Evolutionary conservation across 2,113 vertebrate species (phyloP), one percentile per base, ranked within the genome.

Genomic region (Anhinga rufa): DNA sequence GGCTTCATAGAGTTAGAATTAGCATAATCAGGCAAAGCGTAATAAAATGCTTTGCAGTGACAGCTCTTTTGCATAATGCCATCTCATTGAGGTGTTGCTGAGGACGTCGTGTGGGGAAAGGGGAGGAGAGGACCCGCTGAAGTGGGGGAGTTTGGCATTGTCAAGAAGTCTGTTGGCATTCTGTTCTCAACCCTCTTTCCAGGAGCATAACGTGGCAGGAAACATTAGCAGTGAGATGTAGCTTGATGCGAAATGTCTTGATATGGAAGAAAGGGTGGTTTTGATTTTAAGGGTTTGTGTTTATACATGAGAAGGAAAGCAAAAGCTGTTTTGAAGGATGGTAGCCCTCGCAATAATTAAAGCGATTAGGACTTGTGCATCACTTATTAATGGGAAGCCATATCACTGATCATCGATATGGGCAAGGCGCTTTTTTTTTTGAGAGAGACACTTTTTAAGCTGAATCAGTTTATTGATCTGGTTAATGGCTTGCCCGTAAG

Each of bases 11-110:
- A 82, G 87, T 55, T 42, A 54, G 81, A 86, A 94, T 94, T 93
- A 71, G 84, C 93, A 95, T 93, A 58, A 94, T 85, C 92, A 79
- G 81, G 84, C 72, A 78, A 58, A 91, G 95, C 87, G 34, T 40
- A 75, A 87, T 62, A 26, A 93, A 87, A 61, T 2, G 46, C 68
- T 92, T 52, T 34, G 68, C 77, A 31, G 64, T 8, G 58, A 15
- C 9, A 51, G 83, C 89, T 77, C 64, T 19, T 92, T 32, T 75
- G 86, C 84, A 54, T 40, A 44, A 70, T 16, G 54, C 60, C 84
- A 3, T 76, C 87, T 82, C 92, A 18, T 4, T 2, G 77, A 55
- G 76, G 93, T 19, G 88, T 36, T 42, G 7, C 68, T 49, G 72
- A 57, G 65, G 49, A 20, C 8, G 26, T 10, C 9, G 12, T 3